Conservation (phyloP, 2,888 invertebrate species). For the Mimas tiliae region DNA sequence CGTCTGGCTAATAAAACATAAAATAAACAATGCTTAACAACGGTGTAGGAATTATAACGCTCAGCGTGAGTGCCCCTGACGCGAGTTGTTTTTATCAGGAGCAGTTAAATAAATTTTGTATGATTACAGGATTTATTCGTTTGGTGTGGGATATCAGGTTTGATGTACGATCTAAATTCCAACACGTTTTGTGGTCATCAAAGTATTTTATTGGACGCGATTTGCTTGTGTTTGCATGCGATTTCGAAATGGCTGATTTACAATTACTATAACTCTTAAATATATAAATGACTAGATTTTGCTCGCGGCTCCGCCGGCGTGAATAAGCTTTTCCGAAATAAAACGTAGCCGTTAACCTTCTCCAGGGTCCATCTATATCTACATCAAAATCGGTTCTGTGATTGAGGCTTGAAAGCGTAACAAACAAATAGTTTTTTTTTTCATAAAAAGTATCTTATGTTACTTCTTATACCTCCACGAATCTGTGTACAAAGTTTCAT, state of each 20-base stretch:
- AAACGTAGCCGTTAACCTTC: too few species aligned
- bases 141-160: background rate
- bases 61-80: background rate
- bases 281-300: too few species aligned
- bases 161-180: background rate
- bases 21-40: constrained; percentile 59
- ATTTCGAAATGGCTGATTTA: background rate
- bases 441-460: too few species aligned
- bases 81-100: background rate
- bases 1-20: constrained; percentile 62
- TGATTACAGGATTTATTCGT: constrained; percentile 4
- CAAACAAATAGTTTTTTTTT: too few species aligned
- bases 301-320: too few species aligned
- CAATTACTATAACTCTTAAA: background rate
- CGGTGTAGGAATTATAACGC: constrained; percentile 59
- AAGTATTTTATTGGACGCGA: background rate
- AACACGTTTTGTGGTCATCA: background rate
- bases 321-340: too few species aligned
- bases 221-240: background rate
- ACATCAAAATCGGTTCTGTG: too few species aligned
- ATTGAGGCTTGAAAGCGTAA: too few species aligned
- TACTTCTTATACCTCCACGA: too few species aligned
- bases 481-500: too few species aligned
- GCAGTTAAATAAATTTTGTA: constrained; percentile 8
- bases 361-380: too few species aligned